A percentile compares a stretch with the other conserved stretches of the same genome.
phyloP scores from a whole-genome alignment of 2,113 vertebrate species.

The Onychostruthus taczanowskii region DNA sequence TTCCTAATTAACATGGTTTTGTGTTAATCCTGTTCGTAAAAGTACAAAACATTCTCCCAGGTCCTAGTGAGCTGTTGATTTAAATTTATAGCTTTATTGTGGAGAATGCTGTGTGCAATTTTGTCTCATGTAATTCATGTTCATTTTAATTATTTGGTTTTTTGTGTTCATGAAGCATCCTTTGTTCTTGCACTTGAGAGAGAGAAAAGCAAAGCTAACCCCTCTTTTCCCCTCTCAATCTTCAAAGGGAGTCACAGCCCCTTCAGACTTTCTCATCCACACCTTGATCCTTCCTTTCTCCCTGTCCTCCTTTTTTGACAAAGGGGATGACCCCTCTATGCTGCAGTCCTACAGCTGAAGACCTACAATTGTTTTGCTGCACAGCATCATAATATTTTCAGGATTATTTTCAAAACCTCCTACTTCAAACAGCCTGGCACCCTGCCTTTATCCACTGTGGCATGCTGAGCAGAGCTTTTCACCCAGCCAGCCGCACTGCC shows the following conservation, averaged over 20 bases:
- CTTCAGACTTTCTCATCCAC: neutral
- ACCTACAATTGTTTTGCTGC: neutral
- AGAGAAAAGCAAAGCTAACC: neutral
- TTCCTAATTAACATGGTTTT: neutral
- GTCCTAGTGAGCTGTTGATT: neutral
- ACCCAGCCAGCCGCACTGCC: neutral
- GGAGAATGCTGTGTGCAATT: neutral
- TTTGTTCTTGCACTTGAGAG: neutral
- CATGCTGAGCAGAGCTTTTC: constrained; percentile 20
- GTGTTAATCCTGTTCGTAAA: neutral
- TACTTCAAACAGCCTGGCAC: neutral
- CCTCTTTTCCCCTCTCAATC: neutral
- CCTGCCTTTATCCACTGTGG: neutral
- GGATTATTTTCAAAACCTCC: constrained; percentile 14
- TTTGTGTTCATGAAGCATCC: neutral
- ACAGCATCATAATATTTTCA: constrained; percentile 3
- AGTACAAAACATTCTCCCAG: neutral
- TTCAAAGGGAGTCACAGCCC: neutral
- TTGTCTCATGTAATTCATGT: neutral
- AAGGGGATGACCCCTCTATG: neutral
- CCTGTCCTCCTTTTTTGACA: neutral
- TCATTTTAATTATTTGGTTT: neutral
- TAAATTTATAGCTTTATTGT: neutral
- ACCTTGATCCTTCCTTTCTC: neutral
- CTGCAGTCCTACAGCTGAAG: neutral